Base-by-base conservation (phyloP, 2,797 vertebrate genomes). In the Cossypha caffra region DNA sequence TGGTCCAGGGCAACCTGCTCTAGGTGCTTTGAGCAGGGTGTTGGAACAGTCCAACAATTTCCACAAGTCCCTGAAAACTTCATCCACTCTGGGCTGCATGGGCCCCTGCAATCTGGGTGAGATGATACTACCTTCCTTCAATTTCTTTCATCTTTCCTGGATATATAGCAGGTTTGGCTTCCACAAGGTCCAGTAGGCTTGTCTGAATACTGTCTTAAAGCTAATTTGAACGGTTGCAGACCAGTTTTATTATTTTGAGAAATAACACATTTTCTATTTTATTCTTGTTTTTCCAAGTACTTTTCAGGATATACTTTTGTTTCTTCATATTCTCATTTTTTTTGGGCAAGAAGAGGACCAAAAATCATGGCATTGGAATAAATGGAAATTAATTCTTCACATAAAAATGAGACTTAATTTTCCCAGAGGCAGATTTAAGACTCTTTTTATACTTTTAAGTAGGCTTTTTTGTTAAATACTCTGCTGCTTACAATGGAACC, bases 31-130 rank as follows among this genome's bases (percentile, higher is more conserved):
- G 50, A 61, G n/a, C 25, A 42, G 4, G 7, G 19, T 23, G 5
- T 47, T 58, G 37, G 51, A 90, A 80, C 3, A 37, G 11, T 25
- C 9, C 45, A 47, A 47, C 45, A 59, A 6, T 63, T 40, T 63
- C 40, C 20, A 88, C 37, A 54, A 3, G 26, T 28, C 8, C 23
- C 23, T 47, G 31, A 51, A 51, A 85, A 76, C 15, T 31, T 66
- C n/a, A 47, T 47, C 29, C 16, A 10, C 8, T 31, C 25, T 45
- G 24, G 43, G 33, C 8, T 52, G 9, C 0, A 0, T 15, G n/a
- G 35, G 33, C 47, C 33, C 28, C 25, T 51, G 17, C 25, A 73
- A 16, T 33, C 10, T 80, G 21, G 1, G 1, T 61, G 59, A 86
- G 31, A 59, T 21, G 11, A 71, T 5, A 42, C 2, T 43, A 18